Conservation (phyloP, 2,797 vertebrate species). For the Ambastaia sidthimunki region DNA sequence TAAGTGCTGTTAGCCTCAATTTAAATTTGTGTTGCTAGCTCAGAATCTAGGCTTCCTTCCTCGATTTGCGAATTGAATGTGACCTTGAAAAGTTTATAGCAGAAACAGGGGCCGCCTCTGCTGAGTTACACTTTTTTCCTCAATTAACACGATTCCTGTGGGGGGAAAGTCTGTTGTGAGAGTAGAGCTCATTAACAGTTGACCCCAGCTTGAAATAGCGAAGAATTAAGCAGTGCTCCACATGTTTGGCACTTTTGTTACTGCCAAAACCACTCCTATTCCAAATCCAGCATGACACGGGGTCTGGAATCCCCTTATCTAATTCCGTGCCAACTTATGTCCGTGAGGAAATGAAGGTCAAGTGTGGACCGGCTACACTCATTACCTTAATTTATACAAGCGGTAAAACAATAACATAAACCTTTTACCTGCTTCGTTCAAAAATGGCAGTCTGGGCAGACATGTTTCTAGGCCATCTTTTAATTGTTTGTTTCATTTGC, state of each 20-base stretch:
- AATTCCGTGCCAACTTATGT: slow-evolving; percentile 59
- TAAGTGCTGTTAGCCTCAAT: slow-evolving; percentile 13
- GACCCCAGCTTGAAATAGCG: slow-evolving; percentile 50
- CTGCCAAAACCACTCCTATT: slow-evolving; percentile 47
- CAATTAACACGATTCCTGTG: slow-evolving; percentile 32
- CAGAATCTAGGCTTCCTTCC: background rate
- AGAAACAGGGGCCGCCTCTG: slow-evolving; percentile 44
- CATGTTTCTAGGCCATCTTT: background rate
- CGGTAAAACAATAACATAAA: slow-evolving; percentile 46
- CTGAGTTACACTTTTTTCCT: slow-evolving; percentile 3
- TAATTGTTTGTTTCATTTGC: background rate
- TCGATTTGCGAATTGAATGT: background rate
- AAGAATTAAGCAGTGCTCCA: slow-evolving; percentile 54
- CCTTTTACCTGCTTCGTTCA: slow-evolving; percentile 39
- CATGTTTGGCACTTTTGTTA: slow-evolving; percentile 45
- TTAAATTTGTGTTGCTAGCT: slow-evolving; percentile 5
- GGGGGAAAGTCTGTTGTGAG: slow-evolving; percentile 33
- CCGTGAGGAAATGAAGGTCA: slow-evolving; percentile 56
- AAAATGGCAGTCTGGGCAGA: slow-evolving; percentile 26
- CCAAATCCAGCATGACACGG: slow-evolving; percentile 35
- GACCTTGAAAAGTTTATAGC: slow-evolving; percentile 29
- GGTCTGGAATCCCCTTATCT: slow-evolving; percentile 57
- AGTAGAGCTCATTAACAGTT: slow-evolving; percentile 52
- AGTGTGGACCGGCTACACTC: slow-evolving; percentile 41
- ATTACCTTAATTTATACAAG: slow-evolving; percentile 51